Evolutionary conservation across 1,140 invertebrate genomes (phyloP).

Genomic region (Apis florea): DNA sequence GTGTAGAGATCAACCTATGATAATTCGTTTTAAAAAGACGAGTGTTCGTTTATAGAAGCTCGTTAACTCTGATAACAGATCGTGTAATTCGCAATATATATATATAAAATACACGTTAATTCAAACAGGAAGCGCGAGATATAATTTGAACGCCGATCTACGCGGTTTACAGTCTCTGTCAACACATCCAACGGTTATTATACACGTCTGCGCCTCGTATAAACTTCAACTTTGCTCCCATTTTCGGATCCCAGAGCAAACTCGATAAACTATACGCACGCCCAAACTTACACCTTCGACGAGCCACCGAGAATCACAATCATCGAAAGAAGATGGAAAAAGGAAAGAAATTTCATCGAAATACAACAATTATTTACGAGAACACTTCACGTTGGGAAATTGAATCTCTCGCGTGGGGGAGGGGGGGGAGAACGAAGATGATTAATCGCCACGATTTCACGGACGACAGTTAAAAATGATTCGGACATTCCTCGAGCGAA

Average conservation of each 20-base stretch:
- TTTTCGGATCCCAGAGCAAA: background rate
- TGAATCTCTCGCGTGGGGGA: constrained; percentile 22
- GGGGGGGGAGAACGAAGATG: constrained; percentile 2
- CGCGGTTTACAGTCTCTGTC: background rate
- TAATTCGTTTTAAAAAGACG: too few relatives aligned
- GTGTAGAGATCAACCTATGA: too few relatives aligned
- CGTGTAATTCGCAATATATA: background rate
- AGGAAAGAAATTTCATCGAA: too few relatives aligned
- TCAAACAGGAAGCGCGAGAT: too few relatives aligned
- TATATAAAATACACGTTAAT: background rate
- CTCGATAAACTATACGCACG: background rate
- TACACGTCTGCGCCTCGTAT: background rate
- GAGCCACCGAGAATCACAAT: too few relatives aligned
- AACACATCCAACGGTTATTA: background rate
- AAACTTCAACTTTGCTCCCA: background rate
- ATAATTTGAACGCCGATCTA: background rate
- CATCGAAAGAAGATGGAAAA: too few relatives aligned
- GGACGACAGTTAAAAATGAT: constrained; percentile 41
- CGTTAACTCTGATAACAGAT: background rate
- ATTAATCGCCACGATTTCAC: constrained; percentile 46
- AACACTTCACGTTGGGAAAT: constrained; percentile 3
- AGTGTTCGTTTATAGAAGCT: too few relatives aligned
- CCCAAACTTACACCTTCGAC: too few relatives aligned
- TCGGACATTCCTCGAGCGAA: too few relatives aligned
- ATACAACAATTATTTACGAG: too few relatives aligned